Conservation (phyloP, 2,888 invertebrate genomes). For the Caenorhabditis zanzibari region DNA sequence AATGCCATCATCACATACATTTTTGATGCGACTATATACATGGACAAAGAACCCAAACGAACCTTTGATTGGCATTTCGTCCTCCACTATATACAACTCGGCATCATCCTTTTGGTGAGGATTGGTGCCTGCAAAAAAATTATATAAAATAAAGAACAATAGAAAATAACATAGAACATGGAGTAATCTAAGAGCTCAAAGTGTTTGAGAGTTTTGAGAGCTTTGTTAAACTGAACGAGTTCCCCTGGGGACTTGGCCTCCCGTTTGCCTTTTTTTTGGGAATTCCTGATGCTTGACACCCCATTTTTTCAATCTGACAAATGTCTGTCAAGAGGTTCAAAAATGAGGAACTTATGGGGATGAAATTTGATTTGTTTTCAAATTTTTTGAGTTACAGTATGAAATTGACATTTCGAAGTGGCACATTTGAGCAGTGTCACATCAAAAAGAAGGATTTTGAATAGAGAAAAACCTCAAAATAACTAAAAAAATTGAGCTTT, state of each 20-base stretch:
- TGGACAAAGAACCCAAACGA: constrained; percentile 55
- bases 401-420: not conserved
- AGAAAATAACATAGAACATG: constrained; percentile 10
- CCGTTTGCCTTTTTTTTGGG: constrained; percentile 2
- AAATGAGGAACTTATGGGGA: not conserved
- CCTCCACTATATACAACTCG: constrained; percentile 78
- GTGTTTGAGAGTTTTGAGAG: constrained; percentile 21
- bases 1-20: constrained; percentile 52
- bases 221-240: constrained; percentile 4
- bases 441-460: too few relatives aligned
- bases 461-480: too few relatives aligned
- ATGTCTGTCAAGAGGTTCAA: constrained; percentile 56
- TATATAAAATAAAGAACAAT: not conserved
- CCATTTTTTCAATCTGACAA: constrained; percentile 49
- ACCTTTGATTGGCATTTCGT: constrained; percentile 89
- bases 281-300: constrained; percentile 59
- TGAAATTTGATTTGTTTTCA: constrained; percentile 1
- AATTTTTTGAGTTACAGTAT: not conserved
- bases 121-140: constrained; percentile 89
- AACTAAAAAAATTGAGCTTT: too few relatives aligned
- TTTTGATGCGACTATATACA: constrained; percentile 56
- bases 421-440: too few relatives aligned
- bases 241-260: constrained; percentile 31
- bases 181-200: constrained; percentile 44
- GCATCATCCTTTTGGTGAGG: constrained; percentile 89